A percentile compares a stretch with the other conserved stretches of the same genome.
Evolutionary conservation across 2,113 vertebrate species (phyloP).

Genomic region (Megatriorchis doriae): DNA sequence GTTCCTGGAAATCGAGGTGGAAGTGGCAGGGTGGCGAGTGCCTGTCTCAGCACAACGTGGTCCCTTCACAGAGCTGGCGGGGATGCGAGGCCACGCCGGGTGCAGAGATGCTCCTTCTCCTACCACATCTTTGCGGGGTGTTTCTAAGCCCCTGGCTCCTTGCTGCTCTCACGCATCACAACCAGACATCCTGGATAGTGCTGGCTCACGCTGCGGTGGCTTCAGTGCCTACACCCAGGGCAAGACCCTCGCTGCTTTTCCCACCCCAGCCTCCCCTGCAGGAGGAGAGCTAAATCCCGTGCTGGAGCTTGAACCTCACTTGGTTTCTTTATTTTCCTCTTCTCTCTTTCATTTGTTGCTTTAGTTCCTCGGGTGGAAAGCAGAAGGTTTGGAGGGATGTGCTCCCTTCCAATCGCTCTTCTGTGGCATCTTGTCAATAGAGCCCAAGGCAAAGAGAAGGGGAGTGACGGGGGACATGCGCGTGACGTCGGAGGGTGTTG

Average conservation of each 20-base stretch:
- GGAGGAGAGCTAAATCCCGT: not conserved
- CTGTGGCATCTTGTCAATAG: not conserved
- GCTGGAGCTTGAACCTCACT: not conserved
- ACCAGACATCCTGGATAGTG: rapidly evolving
- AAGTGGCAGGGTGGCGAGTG: rapidly evolving
- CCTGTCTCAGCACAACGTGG: not conserved
- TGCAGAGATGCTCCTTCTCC: not conserved
- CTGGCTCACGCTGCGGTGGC: rapidly evolving
- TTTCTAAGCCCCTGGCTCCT: not conserved
- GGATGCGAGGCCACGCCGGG: rapidly evolving
- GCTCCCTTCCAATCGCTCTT: not conserved
- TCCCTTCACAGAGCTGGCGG: not conserved
- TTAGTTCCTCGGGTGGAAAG: not conserved
- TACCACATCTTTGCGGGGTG: rapidly evolving
- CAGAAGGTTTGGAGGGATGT: not conserved
- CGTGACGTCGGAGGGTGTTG: rapidly evolving
- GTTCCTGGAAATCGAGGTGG: not conserved
- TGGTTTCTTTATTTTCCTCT: not conserved
- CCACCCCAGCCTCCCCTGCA: no score
- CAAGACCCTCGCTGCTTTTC: rapidly evolving
- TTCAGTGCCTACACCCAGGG: rapidly evolving
- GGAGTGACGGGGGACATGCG: rapidly evolving
- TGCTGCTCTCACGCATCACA: not conserved
- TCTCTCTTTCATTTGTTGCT: not conserved
- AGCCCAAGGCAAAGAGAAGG: not conserved